Percentiles rank a stretch among this genome's conserved stretches.
These are phyloP conservation scores for Anastrepha ludens DNA, from an alignment of 1,140 invertebrate species.

Conservation along the genomic window DNA sequence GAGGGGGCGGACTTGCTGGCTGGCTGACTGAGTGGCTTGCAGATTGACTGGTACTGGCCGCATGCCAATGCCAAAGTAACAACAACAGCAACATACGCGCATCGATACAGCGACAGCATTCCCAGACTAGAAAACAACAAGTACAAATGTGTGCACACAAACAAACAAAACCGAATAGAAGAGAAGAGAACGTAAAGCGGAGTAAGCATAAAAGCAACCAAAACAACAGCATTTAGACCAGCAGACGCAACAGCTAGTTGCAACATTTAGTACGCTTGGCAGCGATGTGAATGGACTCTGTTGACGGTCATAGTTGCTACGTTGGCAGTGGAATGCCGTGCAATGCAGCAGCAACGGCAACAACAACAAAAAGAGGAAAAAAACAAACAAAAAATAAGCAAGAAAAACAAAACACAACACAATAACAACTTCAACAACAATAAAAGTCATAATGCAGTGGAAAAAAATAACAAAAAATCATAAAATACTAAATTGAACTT, in stretches of 20 bases:
- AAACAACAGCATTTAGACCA: slow-evolving; percentile 33
- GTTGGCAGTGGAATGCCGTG: slow-evolving; percentile 31
- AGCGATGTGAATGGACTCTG: slow-evolving; percentile 33
- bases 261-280: not conserved
- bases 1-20: too few relatives aligned
- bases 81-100: not conserved
- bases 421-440: not conserved
- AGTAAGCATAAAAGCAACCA: slow-evolving; percentile 17
- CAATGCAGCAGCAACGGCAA: not conserved
- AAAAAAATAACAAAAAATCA: slow-evolving; percentile 17
- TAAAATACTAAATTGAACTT: slow-evolving; percentile 43
- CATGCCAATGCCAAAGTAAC: slow-evolving; percentile 36
- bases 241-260: slow-evolving; percentile 7
- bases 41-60: slow-evolving; percentile 12
- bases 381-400: not conserved
- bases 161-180: not conserved
- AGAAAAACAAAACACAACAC: slow-evolving; percentile 3
- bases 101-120: slow-evolving; percentile 38
- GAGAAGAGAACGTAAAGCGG: not conserved
- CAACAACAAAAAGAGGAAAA: slow-evolving; percentile 23
- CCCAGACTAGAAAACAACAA: slow-evolving; percentile 48
- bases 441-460: not conserved
- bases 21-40: too few relatives aligned
- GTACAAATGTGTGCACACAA: not conserved
- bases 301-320: not conserved